These are phyloP conservation scores for Monochamus saltuarius DNA, from an alignment of 1,140 invertebrate genomes.

Conservation along the genomic window DNA sequence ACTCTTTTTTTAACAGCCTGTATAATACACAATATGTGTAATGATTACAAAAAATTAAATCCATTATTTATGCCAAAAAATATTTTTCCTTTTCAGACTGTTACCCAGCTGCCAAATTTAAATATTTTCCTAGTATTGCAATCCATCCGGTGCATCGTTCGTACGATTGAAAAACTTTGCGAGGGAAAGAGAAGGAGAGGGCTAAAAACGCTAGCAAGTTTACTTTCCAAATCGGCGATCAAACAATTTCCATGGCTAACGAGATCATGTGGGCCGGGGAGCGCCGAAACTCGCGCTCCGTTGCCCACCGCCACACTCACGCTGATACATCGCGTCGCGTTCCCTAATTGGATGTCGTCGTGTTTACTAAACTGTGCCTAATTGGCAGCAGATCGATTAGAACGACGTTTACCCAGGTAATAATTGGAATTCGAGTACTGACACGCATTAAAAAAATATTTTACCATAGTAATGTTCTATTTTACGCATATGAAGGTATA, in stretches of 20 bases:
- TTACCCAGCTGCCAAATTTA: too few species aligned
- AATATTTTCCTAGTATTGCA: too few species aligned
- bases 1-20: too few species aligned
- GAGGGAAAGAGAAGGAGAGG: background rate
- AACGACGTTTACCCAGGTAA: constrained; percentile 1
- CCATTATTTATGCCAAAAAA: too few species aligned
- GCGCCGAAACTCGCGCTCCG: constrained; percentile 23
- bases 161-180: too few species aligned
- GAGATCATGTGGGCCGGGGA: constrained; percentile 40
- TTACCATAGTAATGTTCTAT: too few species aligned
- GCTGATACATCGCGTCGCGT: constrained; percentile 5
- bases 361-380: constrained; percentile 11
- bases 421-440: background rate
- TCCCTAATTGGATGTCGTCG: constrained; percentile 29
- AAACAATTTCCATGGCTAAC: constrained; percentile 52
- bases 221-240: constrained; percentile 52
- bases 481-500: too few species aligned
- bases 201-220: constrained; percentile 33
- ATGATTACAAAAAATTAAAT: too few species aligned
- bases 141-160: too few species aligned
- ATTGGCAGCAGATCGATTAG: constrained; percentile 8
- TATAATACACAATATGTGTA: too few species aligned
- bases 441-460: background rate
- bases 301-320: constrained; percentile 27
- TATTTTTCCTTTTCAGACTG: too few species aligned